A percentile compares a stretch with the other conserved stretches of the same genome.
Evolutionary conservation across 1,140 invertebrate species (phyloP).

Genomic region (Trissolcus basalis): DNA sequence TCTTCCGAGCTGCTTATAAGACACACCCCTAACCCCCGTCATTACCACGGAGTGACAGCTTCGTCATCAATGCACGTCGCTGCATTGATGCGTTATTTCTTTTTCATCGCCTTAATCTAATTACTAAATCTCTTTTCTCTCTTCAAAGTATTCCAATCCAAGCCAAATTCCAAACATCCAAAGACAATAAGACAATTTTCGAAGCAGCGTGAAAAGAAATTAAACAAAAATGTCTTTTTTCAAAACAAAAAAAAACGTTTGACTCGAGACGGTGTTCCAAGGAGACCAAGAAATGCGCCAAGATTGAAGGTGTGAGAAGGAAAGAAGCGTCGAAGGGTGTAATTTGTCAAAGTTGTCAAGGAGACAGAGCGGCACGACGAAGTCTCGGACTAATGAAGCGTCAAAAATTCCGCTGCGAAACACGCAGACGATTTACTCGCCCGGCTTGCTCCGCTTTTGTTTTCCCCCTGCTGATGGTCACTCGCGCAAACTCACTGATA

Average conservation of each 20-base stretch:
- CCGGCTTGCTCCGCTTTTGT: conserved; percentile 57
- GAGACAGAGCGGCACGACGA: conserved; percentile 66
- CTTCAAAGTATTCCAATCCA: too few species aligned
- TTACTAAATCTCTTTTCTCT: neutral
- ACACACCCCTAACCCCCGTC: conserved; percentile 48
- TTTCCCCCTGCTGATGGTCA: conserved; percentile 14
- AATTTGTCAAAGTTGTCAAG: conserved; percentile 75
- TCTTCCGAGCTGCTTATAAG: conserved; percentile 51
- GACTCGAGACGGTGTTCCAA: neutral
- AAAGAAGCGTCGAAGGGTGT: conserved; percentile 62
- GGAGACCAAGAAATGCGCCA: neutral
- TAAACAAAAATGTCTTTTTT: too few species aligned
- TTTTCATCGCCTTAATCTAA: too few species aligned
- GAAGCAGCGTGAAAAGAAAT: too few species aligned
- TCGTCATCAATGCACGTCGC: conserved; percentile 42
- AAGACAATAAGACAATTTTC: too few species aligned
- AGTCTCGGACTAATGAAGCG: conserved; percentile 71
- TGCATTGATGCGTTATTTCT: neutral
- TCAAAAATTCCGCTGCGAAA: conserved; percentile 71
- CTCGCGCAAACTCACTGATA: too few species aligned
- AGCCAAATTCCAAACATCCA: too few species aligned
- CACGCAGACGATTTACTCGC: conserved; percentile 71
- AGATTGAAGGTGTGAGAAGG: conserved; percentile 16
- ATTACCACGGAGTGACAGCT: conserved; percentile 41
- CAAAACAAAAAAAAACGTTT: neutral